Base-by-base conservation (phyloP, 2,113 vertebrate genomes). In the Sakesphorus luctuosus region DNA sequence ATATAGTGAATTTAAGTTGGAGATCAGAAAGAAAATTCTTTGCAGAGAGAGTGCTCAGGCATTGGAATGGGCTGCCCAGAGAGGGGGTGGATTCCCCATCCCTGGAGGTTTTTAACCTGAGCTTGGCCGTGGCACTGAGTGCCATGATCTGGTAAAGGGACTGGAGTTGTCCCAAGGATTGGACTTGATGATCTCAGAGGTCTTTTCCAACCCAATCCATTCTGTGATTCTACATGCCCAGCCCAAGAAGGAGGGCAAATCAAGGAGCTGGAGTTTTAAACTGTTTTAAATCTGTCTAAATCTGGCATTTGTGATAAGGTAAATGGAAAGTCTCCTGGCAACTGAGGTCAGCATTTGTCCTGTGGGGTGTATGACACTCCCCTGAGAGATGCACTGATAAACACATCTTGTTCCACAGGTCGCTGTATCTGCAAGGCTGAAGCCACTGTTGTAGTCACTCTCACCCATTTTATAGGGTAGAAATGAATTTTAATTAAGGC, bases 401-500 rank as follows among this genome's bases (percentile, higher is more conserved):
- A 80, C 74, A 25, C 1, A 1, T 69, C 91, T 91, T 74, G 20
- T 90, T 72, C 68, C 61, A 55, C 7, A 23, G 11, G 28, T 73
- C 31, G 0, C 0, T 65, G 8, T 59, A 25, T 79, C 49, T 74
- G 38, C 61, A 67, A 55, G 20, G 80, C 55, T 90, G 82, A 91
- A 88, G 50, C 35, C 36, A 36, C 58, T 33, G 20, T 62, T 79
- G 33, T 33, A 73, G 12, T 93, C 9, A 3, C 59, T 95, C 17
- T 86, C 33, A 58, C 36, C 20, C 38, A 28, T 89, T 87, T 87
- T 67, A 19, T 55, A 56, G 56, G 17, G 36, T 66, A 79, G 73
- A 72, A 91, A 63, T 65, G 17, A 13, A 47, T 93, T 91, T 93
- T 93, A 79, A 79, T 91, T 83, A 77, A 86, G 88, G 18, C 18